Conservation (phyloP, 2,797 vertebrate species). For the Oreortyx pictus region DNA sequence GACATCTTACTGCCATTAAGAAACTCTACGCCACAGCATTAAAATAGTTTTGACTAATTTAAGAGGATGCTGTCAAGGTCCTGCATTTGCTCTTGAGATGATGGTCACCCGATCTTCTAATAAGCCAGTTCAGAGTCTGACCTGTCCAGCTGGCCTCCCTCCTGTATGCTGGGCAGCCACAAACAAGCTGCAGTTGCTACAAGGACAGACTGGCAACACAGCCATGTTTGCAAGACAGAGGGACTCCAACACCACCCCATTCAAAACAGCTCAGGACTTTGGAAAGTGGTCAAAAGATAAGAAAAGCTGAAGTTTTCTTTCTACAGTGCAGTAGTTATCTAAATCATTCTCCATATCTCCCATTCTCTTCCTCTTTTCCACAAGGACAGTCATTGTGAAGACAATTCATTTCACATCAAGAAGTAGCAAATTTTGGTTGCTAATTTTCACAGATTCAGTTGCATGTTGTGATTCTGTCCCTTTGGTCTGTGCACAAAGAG, state of each 20-base stretch:
- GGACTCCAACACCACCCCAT: neutral
- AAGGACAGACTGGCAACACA: neutral
- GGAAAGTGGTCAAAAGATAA: neutral
- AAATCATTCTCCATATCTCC: neutral
- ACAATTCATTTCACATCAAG: neutral
- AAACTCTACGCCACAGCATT: neutral
- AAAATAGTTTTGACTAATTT: neutral
- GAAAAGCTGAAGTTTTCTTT: neutral
- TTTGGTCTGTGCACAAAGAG: neutral
- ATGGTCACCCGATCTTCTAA: neutral
- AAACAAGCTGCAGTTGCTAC: neutral
- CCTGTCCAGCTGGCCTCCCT: neutral
- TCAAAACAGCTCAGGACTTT: neutral
- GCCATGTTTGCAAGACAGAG: neutral
- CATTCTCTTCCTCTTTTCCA: neutral
- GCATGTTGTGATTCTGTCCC: neutral
- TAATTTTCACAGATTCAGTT: neutral
- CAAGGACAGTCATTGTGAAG: neutral
- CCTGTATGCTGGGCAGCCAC: neutral
- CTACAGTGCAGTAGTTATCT: neutral
- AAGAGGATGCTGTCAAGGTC: neutral
- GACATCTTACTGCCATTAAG: neutral
- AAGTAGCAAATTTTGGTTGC: rapidly evolving
- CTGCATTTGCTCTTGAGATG: neutral
- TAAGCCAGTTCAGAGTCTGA: neutral